phyloP scores from a whole-genome alignment of 2,113 vertebrate species.

The Urocitellus parryii region DNA sequence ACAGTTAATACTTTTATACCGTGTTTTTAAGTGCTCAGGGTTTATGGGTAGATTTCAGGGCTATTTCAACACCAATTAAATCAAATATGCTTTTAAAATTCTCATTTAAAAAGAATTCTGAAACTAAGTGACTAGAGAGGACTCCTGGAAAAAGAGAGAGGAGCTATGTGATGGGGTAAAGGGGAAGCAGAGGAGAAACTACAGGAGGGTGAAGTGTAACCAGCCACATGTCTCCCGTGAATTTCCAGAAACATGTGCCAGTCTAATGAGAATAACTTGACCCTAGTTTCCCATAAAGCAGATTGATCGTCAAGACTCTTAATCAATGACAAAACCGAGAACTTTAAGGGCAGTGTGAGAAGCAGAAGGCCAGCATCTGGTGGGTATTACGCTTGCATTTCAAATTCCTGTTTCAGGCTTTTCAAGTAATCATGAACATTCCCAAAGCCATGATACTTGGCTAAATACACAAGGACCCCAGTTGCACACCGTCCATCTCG shows the following conservation, averaged over 20 bases:
- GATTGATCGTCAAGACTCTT: conserved; percentile 61
- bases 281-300: conserved; percentile 52
- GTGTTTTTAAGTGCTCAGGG: conserved; percentile 71
- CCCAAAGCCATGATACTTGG: conserved; percentile 96
- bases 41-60: conserved; percentile 44
- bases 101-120: background rate
- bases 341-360: conserved; percentile 10
- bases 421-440: conserved; percentile 97
- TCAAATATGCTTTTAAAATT: conserved; percentile 14
- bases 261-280: background rate
- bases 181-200: background rate
- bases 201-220: background rate
- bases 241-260: background rate
- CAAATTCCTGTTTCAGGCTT: conserved; percentile 95
- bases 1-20: background rate
- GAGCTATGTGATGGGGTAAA: too few relatives aligned
- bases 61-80: conserved; percentile 30
- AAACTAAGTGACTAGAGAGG: conserved; percentile 26
- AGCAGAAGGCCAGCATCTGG: conserved; percentile 35
- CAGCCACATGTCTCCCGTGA: background rate
- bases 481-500: conserved; percentile 96
- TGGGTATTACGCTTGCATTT: conserved; percentile 88
- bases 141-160: background rate
- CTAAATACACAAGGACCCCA: conserved; percentile 96
- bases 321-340: conserved; percentile 34